Conservation (phyloP, 1,140 invertebrate species). For the Cherax destructor region DNA sequence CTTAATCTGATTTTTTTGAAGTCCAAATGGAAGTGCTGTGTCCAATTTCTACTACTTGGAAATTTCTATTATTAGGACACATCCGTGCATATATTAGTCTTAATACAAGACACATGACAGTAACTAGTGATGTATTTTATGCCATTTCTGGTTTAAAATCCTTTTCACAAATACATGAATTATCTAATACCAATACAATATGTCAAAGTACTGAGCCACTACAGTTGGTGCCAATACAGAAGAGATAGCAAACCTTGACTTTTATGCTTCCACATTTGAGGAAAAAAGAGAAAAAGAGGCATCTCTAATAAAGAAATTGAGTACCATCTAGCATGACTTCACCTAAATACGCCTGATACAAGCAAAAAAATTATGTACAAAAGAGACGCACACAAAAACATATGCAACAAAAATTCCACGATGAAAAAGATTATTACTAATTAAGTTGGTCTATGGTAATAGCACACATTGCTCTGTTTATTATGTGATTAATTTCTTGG, state of each 20-base stretch:
- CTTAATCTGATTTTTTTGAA: too few species aligned
- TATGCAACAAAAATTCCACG: conserved; percentile 61
- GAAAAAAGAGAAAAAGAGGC: background rate
- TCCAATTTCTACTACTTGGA: too few species aligned
- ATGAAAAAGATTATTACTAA: conserved; percentile 18
- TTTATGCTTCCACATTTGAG: background rate
- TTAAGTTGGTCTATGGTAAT: conserved; percentile 4
- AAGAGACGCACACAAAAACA: conserved; percentile 60
- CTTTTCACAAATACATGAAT: background rate
- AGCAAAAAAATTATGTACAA: conserved; percentile 50
- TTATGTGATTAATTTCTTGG: background rate
- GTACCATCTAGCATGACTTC: conserved; percentile 8
- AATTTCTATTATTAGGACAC: too few species aligned
- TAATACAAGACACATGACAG: conserved; percentile 4
- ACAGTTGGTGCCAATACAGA: background rate
- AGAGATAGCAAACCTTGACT: background rate
- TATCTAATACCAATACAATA: background rate
- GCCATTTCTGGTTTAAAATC: background rate
- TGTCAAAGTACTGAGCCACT: background rate
- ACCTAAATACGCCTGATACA: conserved; percentile 52
- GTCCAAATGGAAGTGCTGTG: too few species aligned
- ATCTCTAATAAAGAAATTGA: background rate
- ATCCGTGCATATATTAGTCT: background rate
- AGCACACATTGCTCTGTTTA: conserved; percentile 16
- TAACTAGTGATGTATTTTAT: background rate